Base-by-base conservation (phyloP, 2,888 invertebrate genomes). In the Cataglyphis livida region DNA sequence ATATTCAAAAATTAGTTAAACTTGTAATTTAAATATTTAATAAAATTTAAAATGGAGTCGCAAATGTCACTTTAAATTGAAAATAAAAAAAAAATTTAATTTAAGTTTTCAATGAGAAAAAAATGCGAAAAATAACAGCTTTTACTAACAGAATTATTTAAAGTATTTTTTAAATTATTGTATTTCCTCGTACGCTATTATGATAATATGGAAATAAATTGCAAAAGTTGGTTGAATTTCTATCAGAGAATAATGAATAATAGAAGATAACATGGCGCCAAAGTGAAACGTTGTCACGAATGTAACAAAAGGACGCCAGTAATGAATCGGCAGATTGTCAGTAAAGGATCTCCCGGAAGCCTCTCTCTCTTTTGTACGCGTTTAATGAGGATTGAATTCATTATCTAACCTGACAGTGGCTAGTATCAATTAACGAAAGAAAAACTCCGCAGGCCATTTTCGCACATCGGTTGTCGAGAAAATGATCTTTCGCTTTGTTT, bases 301-400 rank as follows among this genome's bases (percentile, higher is more conserved):
- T 66, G 73, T 18, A 44, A 76, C 48, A 81, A 82, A 81, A 78
- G 76, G 48, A 41, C 12, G 59, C 44, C 62, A 57, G 64, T 82
- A 87, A 87, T 84, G 84, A 87, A 84, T 85, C 76, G 65, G 41
- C 54, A 68, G 61, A 76, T 44, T 70, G 84, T 83, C 75, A 75
- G 76, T 35, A 82, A 79, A 62, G 79, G 59, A 64, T 74, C 35
- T 71, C 15, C 25, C 51, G 57, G 15, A 10, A 32, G 71, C 32
- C 71, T 61, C 38, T 41, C 75, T 61, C 38, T 54, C 79, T 74
- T 79, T 82, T 35, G 41, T 57, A 35, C 59, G n/a, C 79, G 62
- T 65, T 51, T 89, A 87, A 88, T 87, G 84, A 87, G 81, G 54
- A 81, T 65, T 71, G 82, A 85, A 85, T 84, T 74, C 84, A 75